Evolutionary conservation across 2,113 vertebrate genomes (phyloP).

Genomic region (Pteropus alecto): DNA sequence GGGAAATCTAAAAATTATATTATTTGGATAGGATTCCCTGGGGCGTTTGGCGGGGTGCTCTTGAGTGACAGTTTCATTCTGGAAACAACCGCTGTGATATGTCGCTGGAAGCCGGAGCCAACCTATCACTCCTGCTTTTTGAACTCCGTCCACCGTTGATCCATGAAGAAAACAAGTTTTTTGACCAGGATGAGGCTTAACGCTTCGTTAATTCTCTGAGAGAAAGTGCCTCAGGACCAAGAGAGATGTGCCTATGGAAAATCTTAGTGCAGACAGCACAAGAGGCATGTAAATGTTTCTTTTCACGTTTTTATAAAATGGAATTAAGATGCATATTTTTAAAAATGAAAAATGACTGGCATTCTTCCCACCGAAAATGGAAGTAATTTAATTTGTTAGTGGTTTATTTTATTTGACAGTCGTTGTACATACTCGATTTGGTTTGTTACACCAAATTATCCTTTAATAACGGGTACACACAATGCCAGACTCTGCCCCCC

Average conservation of each 20-base stretch:
- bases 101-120: not conserved
- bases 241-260: not conserved
- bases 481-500: conserved; percentile 72
- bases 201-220: conserved; percentile 52
- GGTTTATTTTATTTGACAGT: conserved; percentile 85
- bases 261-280: not conserved
- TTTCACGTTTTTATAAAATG: conserved; percentile 17
- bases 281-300: not conserved
- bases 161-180: conserved; percentile 40
- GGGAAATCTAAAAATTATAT: conserved; percentile 51
- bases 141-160: conserved; percentile 33
- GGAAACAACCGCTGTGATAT: conserved; percentile 16
- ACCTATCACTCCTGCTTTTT: conserved; percentile 10
- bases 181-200: conserved; percentile 46
- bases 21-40: conserved; percentile 46
- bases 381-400: conserved; percentile 85
- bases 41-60: not conserved
- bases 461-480: conserved; percentile 76
- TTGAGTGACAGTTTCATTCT: conserved; percentile 13
- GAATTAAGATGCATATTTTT: conserved; percentile 77
- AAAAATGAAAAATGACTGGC: conserved; percentile 79
- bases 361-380: conserved; percentile 74
- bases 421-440: conserved; percentile 79
- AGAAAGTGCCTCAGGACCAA: not conserved
- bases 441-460: conserved; percentile 86